A percentile compares a stretch with the other conserved stretches of the same genome.
Evolutionary conservation across 2,797 vertebrate species (phyloP).

Genomic region (Malurus leucopterus): DNA sequence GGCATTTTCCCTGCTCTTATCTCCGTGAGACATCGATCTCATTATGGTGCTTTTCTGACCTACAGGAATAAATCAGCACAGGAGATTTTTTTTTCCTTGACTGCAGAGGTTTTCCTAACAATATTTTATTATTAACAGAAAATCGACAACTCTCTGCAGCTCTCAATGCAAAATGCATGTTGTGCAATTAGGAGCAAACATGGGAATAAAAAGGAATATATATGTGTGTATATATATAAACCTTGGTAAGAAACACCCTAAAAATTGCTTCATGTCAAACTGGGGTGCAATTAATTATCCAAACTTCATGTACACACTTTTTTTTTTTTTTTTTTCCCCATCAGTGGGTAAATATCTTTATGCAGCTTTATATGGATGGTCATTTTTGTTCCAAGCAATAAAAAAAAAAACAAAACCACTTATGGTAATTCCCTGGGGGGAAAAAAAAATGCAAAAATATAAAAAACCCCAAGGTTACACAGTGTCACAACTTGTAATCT

Average conservation of each 20-base stretch:
- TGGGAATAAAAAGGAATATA: background rate
- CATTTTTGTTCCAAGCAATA: constrained; percentile 15
- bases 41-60: background rate
- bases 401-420: background rate
- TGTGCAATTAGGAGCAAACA: background rate
- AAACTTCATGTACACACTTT: background rate
- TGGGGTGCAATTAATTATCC: background rate
- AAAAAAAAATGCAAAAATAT: background rate
- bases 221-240: background rate
- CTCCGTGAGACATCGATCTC: background rate
- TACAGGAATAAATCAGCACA: background rate
- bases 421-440: background rate
- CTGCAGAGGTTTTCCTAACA: background rate
- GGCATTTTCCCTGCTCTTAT: constrained; percentile 7
- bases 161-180: background rate
- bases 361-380: constrained; percentile 11
- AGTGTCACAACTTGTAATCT: constrained; percentile 57
- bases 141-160: background rate
- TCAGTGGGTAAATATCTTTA: background rate
- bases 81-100: background rate
- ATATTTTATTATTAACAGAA: background rate
- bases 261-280: background rate
- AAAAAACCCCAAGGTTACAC: background rate
- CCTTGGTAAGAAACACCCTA: background rate
- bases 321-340: too few species aligned